Base-by-base conservation (phyloP, 2,113 vertebrate species). In the Micromys minutus region DNA sequence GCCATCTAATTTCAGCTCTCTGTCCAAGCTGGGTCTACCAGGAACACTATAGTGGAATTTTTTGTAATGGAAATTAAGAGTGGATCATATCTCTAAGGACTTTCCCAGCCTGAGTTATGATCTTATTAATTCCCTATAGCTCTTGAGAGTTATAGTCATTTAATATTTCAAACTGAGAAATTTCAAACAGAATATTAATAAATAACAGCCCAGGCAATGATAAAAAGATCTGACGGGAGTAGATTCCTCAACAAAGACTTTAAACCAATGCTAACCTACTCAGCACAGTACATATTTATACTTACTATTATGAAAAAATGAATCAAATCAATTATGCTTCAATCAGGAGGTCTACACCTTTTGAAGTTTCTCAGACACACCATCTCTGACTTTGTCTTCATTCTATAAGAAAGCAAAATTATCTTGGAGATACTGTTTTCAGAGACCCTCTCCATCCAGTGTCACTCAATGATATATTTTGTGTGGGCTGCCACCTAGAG, bases 281-380 rank as follows among this genome's bases (percentile, higher is more conserved):
- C 24, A 9, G 5, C 74, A 55, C 21, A 89, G 92, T 72, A 77
- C 91, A 93, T 42, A 89, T 88, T 97, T 94, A 93, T 94, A 98
- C 98, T 98, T 98, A 99, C 98, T 97, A 97, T 90, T 94, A 88
- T 97, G 92, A 95, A 94, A 94, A 74, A 98, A 92, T 88, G 93
- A 97, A 96, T 91, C 94, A 75, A 74, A 90, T 80, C 26, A 65
- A 94, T n/a, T 94, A 57, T n/a, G 55, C 95, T 95, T 99, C 98
- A 99, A 55, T 99, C 98, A 96, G 98, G 98, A 97, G 98, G 98
- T 97, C 98, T 98, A 98, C 98, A 99, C 88, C 98, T 98, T 98
- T 99, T 99, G 98, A 98, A 99, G 96, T 98, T 98, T 97, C 98
- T 98, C 98, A 98, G 98, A 98, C 98, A 98, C 98, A 98, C 98